Conservation (phyloP, 2,113 vertebrate species). For the Alexandromys fortis region DNA sequence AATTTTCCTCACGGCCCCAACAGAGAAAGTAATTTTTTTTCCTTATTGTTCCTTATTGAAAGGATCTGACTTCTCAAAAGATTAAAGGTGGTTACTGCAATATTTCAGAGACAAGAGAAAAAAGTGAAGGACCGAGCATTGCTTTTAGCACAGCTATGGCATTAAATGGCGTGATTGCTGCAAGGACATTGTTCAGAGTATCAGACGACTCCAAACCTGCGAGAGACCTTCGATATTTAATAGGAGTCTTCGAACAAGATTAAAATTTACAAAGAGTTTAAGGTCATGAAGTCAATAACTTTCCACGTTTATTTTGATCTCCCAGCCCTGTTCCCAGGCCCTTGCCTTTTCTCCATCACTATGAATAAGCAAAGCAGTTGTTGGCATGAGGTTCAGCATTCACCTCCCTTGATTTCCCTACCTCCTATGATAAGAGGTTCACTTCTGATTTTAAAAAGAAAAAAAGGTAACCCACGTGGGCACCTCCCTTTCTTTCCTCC, state of each 20-base stretch:
- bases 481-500: background rate
- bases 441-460: background rate
- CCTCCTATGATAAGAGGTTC: background rate
- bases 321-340: background rate
- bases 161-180: conserved; percentile 17
- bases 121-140: conserved; percentile 23
- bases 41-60: conserved; percentile 30
- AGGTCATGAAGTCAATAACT: conserved; percentile 62
- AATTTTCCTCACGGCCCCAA: conserved; percentile 19
- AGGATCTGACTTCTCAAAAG: conserved; percentile 57
- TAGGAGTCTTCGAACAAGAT: conserved; percentile 69
- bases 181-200: conserved; percentile 67
- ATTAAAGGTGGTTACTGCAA: conserved; percentile 47
- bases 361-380: conserved; percentile 12
- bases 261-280: conserved; percentile 66
- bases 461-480: background rate
- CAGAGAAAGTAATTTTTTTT: conserved; percentile 52
- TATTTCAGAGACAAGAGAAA: conserved; percentile 52
- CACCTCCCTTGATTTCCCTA: conserved; percentile 23
- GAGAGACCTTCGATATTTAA: conserved; percentile 66
- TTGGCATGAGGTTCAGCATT: conserved; percentile 24
- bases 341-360: conserved; percentile 19
- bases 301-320: conserved; percentile 72
- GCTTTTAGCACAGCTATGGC: conserved; percentile 12
- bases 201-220: conserved; percentile 46